A percentile compares a stretch with the other conserved stretches of the same genome.
Conservation (phyloP, 1,140 invertebrate species). For the Thaumatotibia leucotreta region DNA sequence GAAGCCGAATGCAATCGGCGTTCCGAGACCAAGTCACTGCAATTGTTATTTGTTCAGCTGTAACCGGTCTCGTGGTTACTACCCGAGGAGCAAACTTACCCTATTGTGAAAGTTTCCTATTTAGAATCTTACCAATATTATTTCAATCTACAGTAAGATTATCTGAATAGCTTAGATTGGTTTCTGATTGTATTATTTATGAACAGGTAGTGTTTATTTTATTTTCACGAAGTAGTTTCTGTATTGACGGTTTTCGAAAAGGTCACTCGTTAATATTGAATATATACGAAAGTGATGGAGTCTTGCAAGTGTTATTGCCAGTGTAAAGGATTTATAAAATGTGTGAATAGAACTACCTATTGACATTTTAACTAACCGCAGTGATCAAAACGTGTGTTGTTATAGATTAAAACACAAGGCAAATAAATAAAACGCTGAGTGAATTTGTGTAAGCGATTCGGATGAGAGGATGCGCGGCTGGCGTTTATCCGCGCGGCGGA, state of each 20-base stretch:
- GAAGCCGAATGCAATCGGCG: conserved; percentile 23
- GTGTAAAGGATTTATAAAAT: conserved; percentile 11
- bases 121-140: conserved; percentile 25
- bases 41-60: conserved; percentile 32
- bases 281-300: conserved; percentile 33
- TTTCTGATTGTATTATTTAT: background rate
- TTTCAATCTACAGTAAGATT: conserved; percentile 21
- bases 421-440: conserved; percentile 26
- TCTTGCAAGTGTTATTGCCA: conserved; percentile 26
- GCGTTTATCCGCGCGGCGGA: conserved; percentile 48
- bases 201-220: conserved; percentile 17
- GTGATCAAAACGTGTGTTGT: conserved; percentile 23
- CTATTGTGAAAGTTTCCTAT: conserved; percentile 32
- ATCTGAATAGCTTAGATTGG: background rate
- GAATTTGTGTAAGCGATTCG: conserved; percentile 37
- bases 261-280: conserved; percentile 16
- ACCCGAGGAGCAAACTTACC: conserved; percentile 33
- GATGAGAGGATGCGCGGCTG: conserved; percentile 64
- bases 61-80: conserved; percentile 22
- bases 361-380: conserved; percentile 14
- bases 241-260: conserved; percentile 20
- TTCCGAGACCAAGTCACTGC: conserved; percentile 19
- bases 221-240: background rate
- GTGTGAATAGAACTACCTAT: conserved; percentile 23
- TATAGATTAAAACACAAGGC: conserved; percentile 25